Conservation (phyloP, 30 jellyfish, hydroid and myxozoan species). For the Aurelia sp. region DNA sequence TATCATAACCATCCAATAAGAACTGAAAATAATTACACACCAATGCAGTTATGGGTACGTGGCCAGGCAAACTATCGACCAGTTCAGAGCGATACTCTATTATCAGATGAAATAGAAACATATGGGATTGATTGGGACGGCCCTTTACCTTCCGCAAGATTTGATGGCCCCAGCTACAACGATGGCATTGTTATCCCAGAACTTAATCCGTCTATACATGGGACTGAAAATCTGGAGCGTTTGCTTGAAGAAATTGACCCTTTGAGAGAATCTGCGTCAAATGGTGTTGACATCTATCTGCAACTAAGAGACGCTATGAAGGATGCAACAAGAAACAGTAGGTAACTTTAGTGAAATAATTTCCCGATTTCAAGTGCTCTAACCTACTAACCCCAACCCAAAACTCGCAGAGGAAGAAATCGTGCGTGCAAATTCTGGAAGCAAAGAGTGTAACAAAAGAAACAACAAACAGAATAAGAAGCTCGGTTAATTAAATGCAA, state of each 20-base stretch:
- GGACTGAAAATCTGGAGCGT: background rate
- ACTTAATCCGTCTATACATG: slow-evolving; percentile 12
- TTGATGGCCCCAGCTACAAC: background rate
- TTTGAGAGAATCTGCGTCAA: background rate
- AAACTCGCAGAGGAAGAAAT: no score
- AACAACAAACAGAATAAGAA: no score
- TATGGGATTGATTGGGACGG: slow-evolving; percentile 55
- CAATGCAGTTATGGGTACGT: slow-evolving; percentile 21
- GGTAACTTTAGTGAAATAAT: slow-evolving; percentile 1
- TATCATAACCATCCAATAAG: slow-evolving; percentile 42
- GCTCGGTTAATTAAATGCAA: no score
- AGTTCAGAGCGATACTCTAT: background rate
- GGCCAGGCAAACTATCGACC: slow-evolving; percentile 17
- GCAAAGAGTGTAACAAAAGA: no score
- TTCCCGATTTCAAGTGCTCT: no score
- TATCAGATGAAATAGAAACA: background rate
- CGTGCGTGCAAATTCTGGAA: no score
- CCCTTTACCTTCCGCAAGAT: slow-evolving; percentile 7
- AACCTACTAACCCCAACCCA: no score
- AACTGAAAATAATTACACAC: no score
- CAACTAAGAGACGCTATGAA: background rate
- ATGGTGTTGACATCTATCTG: background rate
- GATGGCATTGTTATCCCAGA: slow-evolving; percentile 22
- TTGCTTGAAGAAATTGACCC: background rate
- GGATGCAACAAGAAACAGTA: background rate